These are phyloP conservation scores for Ptilonorhynchus violaceus DNA, from an alignment of 2,113 vertebrate genomes.

Conservation along the genomic window DNA sequence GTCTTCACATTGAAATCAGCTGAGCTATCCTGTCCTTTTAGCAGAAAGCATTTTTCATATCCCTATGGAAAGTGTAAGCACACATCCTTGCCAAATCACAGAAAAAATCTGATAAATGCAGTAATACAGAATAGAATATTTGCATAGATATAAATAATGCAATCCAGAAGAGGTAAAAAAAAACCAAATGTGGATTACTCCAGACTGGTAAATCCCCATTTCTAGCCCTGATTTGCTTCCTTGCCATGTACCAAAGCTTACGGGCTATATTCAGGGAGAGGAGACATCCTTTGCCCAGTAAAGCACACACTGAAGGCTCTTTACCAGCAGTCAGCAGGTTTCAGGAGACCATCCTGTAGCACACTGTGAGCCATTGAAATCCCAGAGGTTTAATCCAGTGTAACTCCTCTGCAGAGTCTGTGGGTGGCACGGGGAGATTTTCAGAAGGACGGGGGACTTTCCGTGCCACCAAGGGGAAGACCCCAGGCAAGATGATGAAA, in stretches of 20 bases:
- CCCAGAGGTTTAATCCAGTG: background rate
- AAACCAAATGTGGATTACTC: background rate
- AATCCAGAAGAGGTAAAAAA: background rate
- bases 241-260: background rate
- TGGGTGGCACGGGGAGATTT: background rate
- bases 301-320: background rate
- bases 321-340: background rate
- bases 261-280: background rate
- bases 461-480: accelerated
- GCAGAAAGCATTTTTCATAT: background rate
- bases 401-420: background rate
- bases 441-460: background rate
- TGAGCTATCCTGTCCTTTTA: background rate
- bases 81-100: background rate
- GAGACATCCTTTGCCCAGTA: background rate
- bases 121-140: background rate
- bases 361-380: background rate
- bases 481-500: background rate
- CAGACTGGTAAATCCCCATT: background rate
- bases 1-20: background rate
- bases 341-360: background rate
- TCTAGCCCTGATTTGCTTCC: background rate
- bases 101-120: background rate
- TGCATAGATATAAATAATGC: background rate
- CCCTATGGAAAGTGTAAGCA: background rate